A percentile compares a stretch with the other conserved stretches of the same genome.
phyloP scores from a whole-genome alignment of 2,888 invertebrate species.

The Cancer borealis region DNA sequence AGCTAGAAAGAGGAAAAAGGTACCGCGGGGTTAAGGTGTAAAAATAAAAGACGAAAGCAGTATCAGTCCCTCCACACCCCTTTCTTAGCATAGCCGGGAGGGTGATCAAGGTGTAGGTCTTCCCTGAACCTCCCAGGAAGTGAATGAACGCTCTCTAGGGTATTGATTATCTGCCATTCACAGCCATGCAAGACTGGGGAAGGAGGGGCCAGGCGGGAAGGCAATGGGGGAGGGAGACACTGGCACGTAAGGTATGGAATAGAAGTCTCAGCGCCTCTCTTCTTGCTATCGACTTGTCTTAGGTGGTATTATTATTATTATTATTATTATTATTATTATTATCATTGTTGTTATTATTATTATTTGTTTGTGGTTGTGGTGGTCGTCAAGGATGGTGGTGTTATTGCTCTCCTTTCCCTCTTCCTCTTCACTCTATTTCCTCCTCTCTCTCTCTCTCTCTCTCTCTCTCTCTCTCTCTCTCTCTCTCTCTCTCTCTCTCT shows the following conservation, averaged over 20 bases:
- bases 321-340: not conserved
- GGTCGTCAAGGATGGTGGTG: too few species aligned
- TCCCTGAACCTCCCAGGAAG: slow-evolving; percentile 28
- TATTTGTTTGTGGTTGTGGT: not conserved
- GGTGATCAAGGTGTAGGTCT: not conserved
- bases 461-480: not conserved
- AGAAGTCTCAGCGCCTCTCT: not conserved
- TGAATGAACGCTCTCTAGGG: slow-evolving; percentile 4
- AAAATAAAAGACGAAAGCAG: not conserved
- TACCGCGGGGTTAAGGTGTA: too few species aligned
- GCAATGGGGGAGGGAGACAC: not conserved
- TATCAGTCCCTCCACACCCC: not conserved
- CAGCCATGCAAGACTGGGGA: not conserved
- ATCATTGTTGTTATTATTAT: not conserved
- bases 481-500: too few species aligned
- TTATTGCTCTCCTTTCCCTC: not conserved
- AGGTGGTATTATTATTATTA: not conserved
- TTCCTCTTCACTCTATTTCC: not conserved
- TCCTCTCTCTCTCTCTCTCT: not conserved
- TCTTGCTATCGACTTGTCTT: not conserved
- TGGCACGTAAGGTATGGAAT: not conserved
- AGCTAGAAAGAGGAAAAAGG: too few species aligned
- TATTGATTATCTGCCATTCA: slow-evolving; percentile 37
- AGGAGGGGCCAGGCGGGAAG: not conserved
- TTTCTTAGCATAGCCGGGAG: not conserved